These are phyloP conservation scores for Cyanoramphus novaezelandiae DNA, from an alignment of 2,113 vertebrate species.

Conservation along the genomic window DNA sequence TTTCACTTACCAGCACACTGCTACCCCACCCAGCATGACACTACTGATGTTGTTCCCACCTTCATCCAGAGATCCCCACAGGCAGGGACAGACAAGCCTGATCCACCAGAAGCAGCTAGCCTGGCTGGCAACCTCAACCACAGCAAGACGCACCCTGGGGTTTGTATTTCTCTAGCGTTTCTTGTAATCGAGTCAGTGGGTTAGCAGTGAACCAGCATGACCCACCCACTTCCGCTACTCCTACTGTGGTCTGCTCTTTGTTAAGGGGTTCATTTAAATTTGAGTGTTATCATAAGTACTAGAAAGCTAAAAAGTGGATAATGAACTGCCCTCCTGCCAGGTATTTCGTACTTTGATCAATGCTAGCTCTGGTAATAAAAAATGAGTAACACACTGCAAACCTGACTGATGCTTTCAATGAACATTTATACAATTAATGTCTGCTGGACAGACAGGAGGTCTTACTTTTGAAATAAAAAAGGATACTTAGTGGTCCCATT, in stretches of 20 bases:
- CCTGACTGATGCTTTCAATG: rapidly evolving
- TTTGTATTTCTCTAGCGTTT: neutral
- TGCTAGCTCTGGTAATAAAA: neutral
- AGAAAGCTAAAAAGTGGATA: neutral
- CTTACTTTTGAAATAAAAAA: neutral
- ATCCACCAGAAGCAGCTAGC: neutral
- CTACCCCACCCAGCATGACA: neutral
- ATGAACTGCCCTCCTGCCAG: neutral
- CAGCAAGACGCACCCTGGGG: rapidly evolving
- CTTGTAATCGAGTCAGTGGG: neutral
- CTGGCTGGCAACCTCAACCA: neutral
- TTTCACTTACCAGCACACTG: rapidly evolving
- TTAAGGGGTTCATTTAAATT: rapidly evolving
- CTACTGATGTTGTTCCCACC: neutral
- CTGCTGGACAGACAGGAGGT: neutral
- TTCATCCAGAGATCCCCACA: neutral
- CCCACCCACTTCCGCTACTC: neutral
- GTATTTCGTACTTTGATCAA: neutral
- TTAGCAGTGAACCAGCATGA: neutral
- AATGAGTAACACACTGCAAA: rapidly evolving
- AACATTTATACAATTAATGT: neutral
- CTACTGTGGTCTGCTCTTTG: neutral
- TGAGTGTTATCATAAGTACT: rapidly evolving
- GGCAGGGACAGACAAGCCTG: neutral
- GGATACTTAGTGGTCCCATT: neutral